Evolutionary conservation across 2,113 vertebrate genomes (phyloP), one percentile per base, ranked within the genome.

Genomic region (Triplophysa dalaica): DNA sequence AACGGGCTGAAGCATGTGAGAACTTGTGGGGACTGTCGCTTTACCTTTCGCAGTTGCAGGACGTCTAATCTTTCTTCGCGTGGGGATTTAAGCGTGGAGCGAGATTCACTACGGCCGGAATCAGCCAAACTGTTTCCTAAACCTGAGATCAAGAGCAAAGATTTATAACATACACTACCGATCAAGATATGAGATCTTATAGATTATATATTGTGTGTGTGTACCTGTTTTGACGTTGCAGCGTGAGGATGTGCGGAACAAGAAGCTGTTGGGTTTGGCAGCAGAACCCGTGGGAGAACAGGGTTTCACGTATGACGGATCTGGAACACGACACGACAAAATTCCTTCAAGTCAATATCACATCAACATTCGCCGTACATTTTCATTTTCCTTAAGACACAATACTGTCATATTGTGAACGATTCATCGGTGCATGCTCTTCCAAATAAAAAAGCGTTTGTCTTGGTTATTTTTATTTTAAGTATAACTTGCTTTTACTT

Each of bases 231-330:
- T 92, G 77, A 91, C 61, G 0, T 80, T 89, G 83, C 90, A 91
- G 61, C 94, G 93, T 5, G 94, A 96, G 0, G 92, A 90, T 0
- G 94, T 85, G 8, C 95, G 94, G 87, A 97, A 97, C 66, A 97
- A 93, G 87, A 97, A 97, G 82, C 95, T 96, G 90, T 90, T 95
- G 72, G 95, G 95, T 86, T 91, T 95, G 83, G 91, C 94, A 19
- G 86, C 81, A 41, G 87, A 87, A 60, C 93, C 88, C 0, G 91
- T 86, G 0, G 94, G 91, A 43, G 90, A 87, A 21, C 90, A 85
- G 1, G 80, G 87, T 77, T 92, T 93, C 8, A 87, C 83, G 13
- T 79, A 90, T 48, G 91, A 88, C 0, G 80, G 84, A 0, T 78
- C 77, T 21, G 89, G 86, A 92, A 86, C 68, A 4, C 13, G 2